Evolutionary conservation across 2,797 vertebrate species (phyloP), one percentile per base, ranked within the genome.

Genomic region (Sciaenops ocellatus): DNA sequence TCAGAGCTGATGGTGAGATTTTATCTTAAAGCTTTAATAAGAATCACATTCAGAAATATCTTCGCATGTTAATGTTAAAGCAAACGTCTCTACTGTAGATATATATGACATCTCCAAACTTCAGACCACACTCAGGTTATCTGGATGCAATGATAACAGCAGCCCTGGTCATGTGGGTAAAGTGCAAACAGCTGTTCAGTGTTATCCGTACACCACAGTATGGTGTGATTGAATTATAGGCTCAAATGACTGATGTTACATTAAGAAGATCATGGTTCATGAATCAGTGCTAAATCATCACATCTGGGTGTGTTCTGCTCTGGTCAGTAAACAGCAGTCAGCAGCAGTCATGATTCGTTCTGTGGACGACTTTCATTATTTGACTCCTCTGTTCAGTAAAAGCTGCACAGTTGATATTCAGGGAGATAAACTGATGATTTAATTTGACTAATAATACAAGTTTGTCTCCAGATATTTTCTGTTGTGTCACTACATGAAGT

Each of bases 381-480:
- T 46, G 24, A 51, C 64, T 52, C 13, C 6, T 44, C 2, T 50
- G 64, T 60, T 76, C 1, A 55, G 48, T 69, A 26, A 55, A 76
- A 11, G 56, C 57, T 52, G 56, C 20, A 34, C 38, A 69, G 41
- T 22, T 24, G 44, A n/a, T 13, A 47, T 26, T 64, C 7, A 9
- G 30, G 54, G 38, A 63, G 38, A 44, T 46, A 55, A 22, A 17
- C 24, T 44, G 11, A 30, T 20, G 3, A n/a, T 16, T 46, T 28
- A 16, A 52, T 41, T 7, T 13, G 3, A 16, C 34, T 20, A n/a
- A n/a, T 20, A n/a, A n/a, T n/a, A n/a, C 12, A 26, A 8, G 15
- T 61, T 38, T 47, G 12, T 66, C n/a, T n/a, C n/a, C n/a, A n/a
- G n/a, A n/a, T n/a, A n/a, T n/a, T n/a, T n/a, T n/a, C n/a, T n/a